phyloP scores from a whole-genome alignment of 2,888 invertebrate species.

The Diploptera punctata region DNA sequence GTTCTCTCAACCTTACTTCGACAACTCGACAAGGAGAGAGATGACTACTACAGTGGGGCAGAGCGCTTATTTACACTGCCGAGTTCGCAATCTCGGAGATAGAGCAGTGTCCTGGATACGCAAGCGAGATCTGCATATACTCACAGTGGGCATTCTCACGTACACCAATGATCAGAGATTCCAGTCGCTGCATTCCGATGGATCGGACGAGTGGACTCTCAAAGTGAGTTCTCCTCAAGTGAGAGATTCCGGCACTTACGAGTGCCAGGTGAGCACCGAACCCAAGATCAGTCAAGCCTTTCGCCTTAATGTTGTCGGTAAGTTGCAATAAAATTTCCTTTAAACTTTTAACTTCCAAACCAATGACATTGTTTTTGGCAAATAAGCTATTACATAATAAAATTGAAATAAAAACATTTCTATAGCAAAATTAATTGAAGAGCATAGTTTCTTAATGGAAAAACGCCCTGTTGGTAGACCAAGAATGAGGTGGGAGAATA shows the following conservation, averaged over 20 bases:
- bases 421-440: no score
- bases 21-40: conserved; percentile 84
- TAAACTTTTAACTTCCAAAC: no score
- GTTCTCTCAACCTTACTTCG: conserved; percentile 87
- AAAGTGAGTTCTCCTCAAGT: conserved; percentile 73
- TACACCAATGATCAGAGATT: conserved; percentile 78
- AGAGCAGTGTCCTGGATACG: conserved; percentile 90
- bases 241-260: conserved; percentile 73
- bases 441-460: no score
- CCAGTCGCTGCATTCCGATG: conserved; percentile 72
- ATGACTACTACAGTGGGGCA: conserved; percentile 88
- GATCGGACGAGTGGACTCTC: conserved; percentile 75
- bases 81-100: conserved; percentile 86
- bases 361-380: no score
- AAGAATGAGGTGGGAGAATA: no score
- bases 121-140: conserved; percentile 79
- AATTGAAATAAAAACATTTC: no score
- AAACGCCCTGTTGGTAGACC: no score
- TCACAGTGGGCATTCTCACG: conserved; percentile 74
- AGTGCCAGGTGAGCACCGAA: conserved; percentile 80
- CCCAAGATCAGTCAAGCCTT: conserved; percentile 79
- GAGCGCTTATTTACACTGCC: conserved; percentile 83
- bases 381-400: no score
- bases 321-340: no score
- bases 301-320: conserved; percentile 77